Evolutionary conservation across 2,797 vertebrate genomes (phyloP).

Genomic region (Benthosema pterotum): DNA sequence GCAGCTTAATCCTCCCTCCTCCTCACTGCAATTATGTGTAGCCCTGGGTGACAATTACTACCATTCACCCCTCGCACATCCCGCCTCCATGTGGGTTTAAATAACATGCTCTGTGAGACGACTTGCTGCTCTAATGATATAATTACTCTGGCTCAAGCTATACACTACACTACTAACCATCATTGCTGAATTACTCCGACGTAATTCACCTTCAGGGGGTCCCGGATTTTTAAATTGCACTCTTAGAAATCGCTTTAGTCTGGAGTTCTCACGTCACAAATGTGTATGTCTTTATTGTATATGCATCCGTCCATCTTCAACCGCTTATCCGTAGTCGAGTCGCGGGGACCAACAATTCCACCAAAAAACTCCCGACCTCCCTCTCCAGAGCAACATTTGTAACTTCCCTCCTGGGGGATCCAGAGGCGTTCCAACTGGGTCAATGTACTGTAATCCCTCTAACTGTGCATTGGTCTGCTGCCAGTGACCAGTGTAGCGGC

Average conservation of each 20-base stretch:
- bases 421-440: no score
- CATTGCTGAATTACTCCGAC: slow-evolving; percentile 54
- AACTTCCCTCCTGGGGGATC: no score
- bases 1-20: slow-evolving; percentile 61
- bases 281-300: neutral
- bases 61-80: slow-evolving; percentile 63
- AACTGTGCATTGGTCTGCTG: no score
- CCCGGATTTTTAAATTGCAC: slow-evolving; percentile 28
- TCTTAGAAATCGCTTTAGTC: slow-evolving; percentile 23
- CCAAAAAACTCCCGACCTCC: no score
- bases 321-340: no score
- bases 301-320: no score
- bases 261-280: slow-evolving; percentile 33
- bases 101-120: slow-evolving; percentile 70
- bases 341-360: no score
- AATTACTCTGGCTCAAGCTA: slow-evolving; percentile 61
- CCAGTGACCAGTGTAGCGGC: no score
- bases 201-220: slow-evolving; percentile 31
- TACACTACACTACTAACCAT: slow-evolving; percentile 29
- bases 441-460: no score
- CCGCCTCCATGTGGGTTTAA: slow-evolving; percentile 63
- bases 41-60: slow-evolving; percentile 78
- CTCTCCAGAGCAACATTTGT: no score
- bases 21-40: slow-evolving; percentile 71
- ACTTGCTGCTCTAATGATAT: slow-evolving; percentile 71